Evolutionary conservation across 2,113 vertebrate species (phyloP).

Genomic region (Rattus rattus): DNA sequence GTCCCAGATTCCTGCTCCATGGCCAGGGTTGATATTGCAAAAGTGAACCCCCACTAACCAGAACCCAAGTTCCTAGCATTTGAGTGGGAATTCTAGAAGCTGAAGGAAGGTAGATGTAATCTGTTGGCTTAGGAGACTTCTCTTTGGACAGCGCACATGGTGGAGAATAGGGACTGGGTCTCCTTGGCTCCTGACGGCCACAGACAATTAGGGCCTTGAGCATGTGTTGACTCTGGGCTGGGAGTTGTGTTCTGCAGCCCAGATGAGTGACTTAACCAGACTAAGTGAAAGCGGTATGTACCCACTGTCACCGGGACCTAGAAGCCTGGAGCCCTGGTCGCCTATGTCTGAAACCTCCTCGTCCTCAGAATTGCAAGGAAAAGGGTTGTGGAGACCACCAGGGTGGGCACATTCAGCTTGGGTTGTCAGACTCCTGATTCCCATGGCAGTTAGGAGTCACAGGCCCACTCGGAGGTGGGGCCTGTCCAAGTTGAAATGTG

Average conservation of each 20-base stretch:
- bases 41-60: neutral
- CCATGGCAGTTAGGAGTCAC: neutral
- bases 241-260: neutral
- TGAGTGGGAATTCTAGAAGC: neutral
- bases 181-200: neutral
- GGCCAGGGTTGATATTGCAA: neutral
- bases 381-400: neutral
- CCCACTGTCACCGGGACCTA: neutral
- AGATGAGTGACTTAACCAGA: neutral
- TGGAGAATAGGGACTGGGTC: too few species aligned
- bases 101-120: neutral
- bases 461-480: neutral
- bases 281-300: neutral
- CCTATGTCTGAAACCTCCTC: neutral
- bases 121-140: neutral
- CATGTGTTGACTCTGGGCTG: neutral
- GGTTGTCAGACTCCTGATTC: neutral
- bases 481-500: neutral
- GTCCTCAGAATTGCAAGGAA: neutral
- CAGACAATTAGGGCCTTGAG: neutral
- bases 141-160: fast-evolving
- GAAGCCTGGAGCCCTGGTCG: neutral
- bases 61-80: neutral
- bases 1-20: neutral
- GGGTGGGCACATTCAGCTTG: neutral